Base-by-base conservation (phyloP, 2,888 invertebrate species). In the Acrobasis repandana region DNA sequence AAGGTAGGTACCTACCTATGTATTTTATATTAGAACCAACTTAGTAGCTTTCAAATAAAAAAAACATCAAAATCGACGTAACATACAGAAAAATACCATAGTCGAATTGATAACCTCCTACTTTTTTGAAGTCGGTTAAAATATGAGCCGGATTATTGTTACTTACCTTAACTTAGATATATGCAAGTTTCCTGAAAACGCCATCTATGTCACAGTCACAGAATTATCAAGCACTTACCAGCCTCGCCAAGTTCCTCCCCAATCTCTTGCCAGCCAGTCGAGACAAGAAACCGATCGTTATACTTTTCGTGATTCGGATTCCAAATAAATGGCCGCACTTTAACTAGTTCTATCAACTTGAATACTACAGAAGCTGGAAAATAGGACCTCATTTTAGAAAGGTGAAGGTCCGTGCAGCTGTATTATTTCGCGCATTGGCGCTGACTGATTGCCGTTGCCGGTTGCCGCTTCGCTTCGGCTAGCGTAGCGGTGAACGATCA, bases 181-280 rank as follows among this genome's bases (percentile, higher is more conserved):
- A 20, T 20, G 4, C 4, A 4, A 20, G 20, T 20, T 20, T 4
- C 20, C 20, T 20, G 2, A 28, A 66, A 66, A 14, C 67, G 73
- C 70, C 74, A 75, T 75, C 75, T 76, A 60, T 62, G 54, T 47
- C 18, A 6, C 1, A 11, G 16, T 5, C 10, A 9, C 9, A 9
- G 28, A 46, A 67, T 63, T 58, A 36, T 14, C 28, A 34, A 28
- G 10, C 9, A 51, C 34, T 33, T 28, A 85, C 85, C 82, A 71
- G 77, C 73, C 54, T 78, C 50, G 16, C 76, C 63, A 62, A 83
- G 51, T 50, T 63, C 54, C 0, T 68, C 67, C 3, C 78, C 63
- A 49, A 85, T 76, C 48, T 81, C 74, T 18, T 64, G 67, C 86
- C 86, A 86, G 36, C 83, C 74, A 48, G 63, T 62, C 1, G 73